Evolutionary conservation across 2,888 invertebrate species (phyloP).

Genomic region (Parnassius mnemosyne): DNA sequence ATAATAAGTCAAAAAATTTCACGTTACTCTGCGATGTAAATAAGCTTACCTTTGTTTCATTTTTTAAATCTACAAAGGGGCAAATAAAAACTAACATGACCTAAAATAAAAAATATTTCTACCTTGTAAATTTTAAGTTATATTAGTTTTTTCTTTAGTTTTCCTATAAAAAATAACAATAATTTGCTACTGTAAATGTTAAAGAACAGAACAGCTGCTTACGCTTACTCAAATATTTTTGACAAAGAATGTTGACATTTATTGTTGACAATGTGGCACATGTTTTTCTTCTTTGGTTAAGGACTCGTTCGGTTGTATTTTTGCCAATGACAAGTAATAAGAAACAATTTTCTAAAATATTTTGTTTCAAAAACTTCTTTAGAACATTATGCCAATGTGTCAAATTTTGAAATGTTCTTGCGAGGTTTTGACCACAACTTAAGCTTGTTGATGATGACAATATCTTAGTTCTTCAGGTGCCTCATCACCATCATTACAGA

Average conservation of each 20-base stretch:
- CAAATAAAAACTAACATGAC: slow-evolving; percentile 68
- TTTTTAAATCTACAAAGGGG: slow-evolving; percentile 56
- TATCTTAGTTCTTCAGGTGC: no score
- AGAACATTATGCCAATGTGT: no score
- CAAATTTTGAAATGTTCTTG: no score
- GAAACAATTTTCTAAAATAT: no score
- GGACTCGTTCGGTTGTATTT: no score
- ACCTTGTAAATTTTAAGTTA: slow-evolving; percentile 39
- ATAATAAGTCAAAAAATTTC: slow-evolving; percentile 55
- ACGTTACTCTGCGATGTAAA: slow-evolving; percentile 32
- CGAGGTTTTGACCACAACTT: no score
- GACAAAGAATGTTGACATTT: slow-evolving; percentile 26
- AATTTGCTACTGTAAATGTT: slow-evolving; percentile 29
- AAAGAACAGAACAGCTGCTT: slow-evolving; percentile 59
- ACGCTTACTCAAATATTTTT: slow-evolving; percentile 30
- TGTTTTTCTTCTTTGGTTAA: neutral
- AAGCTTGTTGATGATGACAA: no score
- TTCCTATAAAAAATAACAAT: slow-evolving; percentile 34
- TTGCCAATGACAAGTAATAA: no score
- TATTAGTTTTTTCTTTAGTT: slow-evolving; percentile 31
- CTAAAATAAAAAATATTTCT: slow-evolving; percentile 48
- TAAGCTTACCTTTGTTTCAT: slow-evolving; percentile 77
- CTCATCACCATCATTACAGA: no score
- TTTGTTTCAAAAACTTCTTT: no score
- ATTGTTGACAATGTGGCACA: slow-evolving; percentile 31